These are phyloP conservation scores for Agrotis ipsilon DNA, from an alignment of 2,888 invertebrate species.

Conservation along the genomic window DNA sequence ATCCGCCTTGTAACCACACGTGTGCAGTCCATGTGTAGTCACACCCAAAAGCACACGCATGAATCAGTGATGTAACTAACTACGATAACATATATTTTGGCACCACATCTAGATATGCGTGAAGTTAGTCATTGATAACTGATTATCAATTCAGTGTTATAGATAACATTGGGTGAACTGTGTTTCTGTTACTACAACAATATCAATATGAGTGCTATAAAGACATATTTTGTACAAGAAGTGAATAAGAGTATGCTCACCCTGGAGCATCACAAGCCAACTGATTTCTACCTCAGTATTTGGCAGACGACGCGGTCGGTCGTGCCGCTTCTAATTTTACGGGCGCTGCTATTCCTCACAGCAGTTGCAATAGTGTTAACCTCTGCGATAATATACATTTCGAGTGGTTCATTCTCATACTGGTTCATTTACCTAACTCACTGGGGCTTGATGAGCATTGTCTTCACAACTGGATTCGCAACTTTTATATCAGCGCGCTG, in stretches of 20 bases:
- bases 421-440: constrained; percentile 91
- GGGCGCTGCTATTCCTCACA: constrained; percentile 79
- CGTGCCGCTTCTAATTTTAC: constrained; percentile 82
- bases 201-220: constrained; percentile 80
- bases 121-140: constrained; percentile 67
- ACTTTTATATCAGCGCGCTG: constrained; percentile 81
- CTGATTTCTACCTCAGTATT: constrained; percentile 84
- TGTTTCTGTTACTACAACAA: constrained; percentile 58
- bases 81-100: constrained; percentile 68
- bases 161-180: constrained; percentile 65
- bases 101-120: constrained; percentile 68
- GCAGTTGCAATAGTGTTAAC: constrained; percentile 79
- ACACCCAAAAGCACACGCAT: constrained; percentile 30
- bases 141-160: constrained; percentile 65
- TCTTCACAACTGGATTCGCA: constrained; percentile 80
- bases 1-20: constrained; percentile 6
- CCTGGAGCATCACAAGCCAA: constrained; percentile 79
- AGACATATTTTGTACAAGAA: constrained; percentile 82
- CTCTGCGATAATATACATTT: constrained; percentile 78
- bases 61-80: constrained; percentile 39
- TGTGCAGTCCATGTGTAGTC: constrained; percentile 4
- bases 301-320: constrained; percentile 85
- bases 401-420: constrained; percentile 70
- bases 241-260: constrained; percentile 76
- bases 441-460: constrained; percentile 86